Conservation (phyloP, 53 echinoderm and acorn worm species). For the Echinometra lucunter region DNA sequence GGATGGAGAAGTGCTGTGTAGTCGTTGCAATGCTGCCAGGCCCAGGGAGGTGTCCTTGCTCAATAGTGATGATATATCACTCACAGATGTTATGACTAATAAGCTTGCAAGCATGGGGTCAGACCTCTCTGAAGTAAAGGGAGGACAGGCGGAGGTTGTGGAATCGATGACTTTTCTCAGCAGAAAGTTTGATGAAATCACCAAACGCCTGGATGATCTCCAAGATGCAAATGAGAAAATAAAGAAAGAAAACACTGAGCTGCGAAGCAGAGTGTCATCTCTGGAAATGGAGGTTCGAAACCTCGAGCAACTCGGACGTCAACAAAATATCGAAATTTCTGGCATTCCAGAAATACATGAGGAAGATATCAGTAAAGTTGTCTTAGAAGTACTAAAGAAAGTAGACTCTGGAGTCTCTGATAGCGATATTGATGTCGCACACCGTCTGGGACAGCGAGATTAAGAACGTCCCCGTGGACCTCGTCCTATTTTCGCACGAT, state of each 20-base stretch:
- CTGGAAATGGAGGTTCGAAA: not conserved
- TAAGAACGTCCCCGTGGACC: not conserved
- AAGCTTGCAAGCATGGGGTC: too few relatives aligned
- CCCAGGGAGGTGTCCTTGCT: too few relatives aligned
- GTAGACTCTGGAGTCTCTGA: not conserved
- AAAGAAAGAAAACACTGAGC: not conserved
- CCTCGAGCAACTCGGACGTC: not conserved
- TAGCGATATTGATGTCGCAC: not conserved
- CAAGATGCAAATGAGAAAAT: too few relatives aligned
- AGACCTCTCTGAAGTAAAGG: too few relatives aligned
- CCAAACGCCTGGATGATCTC: too few relatives aligned
- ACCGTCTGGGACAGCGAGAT: not conserved
- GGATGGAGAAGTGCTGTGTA: too few relatives aligned
- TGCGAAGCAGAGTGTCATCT: not conserved
- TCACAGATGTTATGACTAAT: too few relatives aligned
- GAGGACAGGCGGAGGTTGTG: too few relatives aligned
- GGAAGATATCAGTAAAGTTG: not conserved
- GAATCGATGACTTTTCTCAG: too few relatives aligned
- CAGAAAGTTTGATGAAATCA: too few relatives aligned
- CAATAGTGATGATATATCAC: too few relatives aligned
- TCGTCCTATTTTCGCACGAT: not conserved
- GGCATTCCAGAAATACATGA: not conserved
- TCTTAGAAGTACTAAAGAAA: not conserved
- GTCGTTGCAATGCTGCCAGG: too few relatives aligned
- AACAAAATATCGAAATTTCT: slow-evolving; percentile 7